Base-by-base conservation (phyloP, 2,797 vertebrate species). In the Microctenopoma lineatum region DNA sequence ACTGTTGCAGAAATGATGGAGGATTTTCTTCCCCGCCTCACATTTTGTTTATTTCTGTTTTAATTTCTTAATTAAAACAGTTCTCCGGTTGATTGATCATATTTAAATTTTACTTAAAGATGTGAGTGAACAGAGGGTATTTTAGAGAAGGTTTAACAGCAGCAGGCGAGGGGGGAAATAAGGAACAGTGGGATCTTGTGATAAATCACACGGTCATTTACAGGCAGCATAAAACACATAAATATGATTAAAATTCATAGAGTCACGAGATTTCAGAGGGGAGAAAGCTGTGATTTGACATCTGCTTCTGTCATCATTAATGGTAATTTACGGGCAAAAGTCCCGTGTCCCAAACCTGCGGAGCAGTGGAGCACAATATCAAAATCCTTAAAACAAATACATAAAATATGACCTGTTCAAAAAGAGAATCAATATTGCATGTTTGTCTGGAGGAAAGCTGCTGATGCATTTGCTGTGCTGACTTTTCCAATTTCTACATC, bases 401-500 rank as follows among this genome's bases (percentile, higher is more conserved):
- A 89, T 91, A 86, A 92, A 90, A 91, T 89, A 89, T 89, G 88
- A 88, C 81, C 87, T 84, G 82, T 80, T 84, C 68, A 47, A 69
- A 73, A 77, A 58, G 77, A 75, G 81, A 87, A 92, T 90, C 91
- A 89, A 90, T 90, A 89, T 78, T 85, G 78, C 84, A 87, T 91
- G 89, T 91, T 90, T 92, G 90, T 90, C 88, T 89, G 85, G 81
- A 67, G 86, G 83, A 86, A 86, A 89, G 85, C 83, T 67, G 81
- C 83, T 83, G 86, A 89, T 87, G 82, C 87, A 87, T 92, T 89
- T 89, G 83, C 88, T 73, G 83, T 77, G 86, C 86, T 90, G 85
- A 87, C 85, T 90, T 90, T 91, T 92, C 89, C 90, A 90, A 89
- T 93, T 90, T 90, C 85, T 90, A 90, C 88, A 90, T 86, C 84